phyloP scores from a whole-genome alignment of 2,113 vertebrate genomes.

The Bujurquina vittata region DNA sequence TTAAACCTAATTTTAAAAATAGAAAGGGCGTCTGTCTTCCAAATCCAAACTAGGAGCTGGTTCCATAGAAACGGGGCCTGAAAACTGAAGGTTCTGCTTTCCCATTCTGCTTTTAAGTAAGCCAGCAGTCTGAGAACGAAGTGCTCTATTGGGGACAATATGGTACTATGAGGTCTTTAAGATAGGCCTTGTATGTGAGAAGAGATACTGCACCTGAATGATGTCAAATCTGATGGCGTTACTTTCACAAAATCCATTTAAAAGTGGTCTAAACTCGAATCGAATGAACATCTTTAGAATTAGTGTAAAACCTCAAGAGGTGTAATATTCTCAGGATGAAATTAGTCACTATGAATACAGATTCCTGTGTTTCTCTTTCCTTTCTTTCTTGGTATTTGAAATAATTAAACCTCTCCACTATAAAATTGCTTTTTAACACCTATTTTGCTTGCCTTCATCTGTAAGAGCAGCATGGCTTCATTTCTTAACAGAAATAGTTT shows the following conservation, averaged over 20 bases:
- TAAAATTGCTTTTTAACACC: neutral
- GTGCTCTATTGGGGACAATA: too few relatives aligned
- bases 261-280: neutral
- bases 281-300: neutral
- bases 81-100: too few relatives aligned
- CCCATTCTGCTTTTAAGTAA: too few relatives aligned
- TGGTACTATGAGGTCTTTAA: too few relatives aligned
- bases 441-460: neutral
- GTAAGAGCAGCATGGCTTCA: neutral
- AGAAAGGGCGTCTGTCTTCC: too few relatives aligned
- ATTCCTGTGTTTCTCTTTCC: neutral
- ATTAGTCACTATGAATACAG: neutral
- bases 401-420: neutral
- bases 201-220: neutral
- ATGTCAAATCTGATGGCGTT: neutral
- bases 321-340: neutral
- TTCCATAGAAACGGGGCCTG: too few relatives aligned
- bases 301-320: neutral
- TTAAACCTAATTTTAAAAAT: too few relatives aligned
- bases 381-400: neutral
- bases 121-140: too few relatives aligned
- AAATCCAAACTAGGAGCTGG: too few relatives aligned
- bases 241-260: neutral
- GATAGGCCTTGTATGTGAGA: too few relatives aligned
- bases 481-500: neutral